Conservation (phyloP, 1,140 invertebrate genomes). For the Dendrolimus punctatus region DNA sequence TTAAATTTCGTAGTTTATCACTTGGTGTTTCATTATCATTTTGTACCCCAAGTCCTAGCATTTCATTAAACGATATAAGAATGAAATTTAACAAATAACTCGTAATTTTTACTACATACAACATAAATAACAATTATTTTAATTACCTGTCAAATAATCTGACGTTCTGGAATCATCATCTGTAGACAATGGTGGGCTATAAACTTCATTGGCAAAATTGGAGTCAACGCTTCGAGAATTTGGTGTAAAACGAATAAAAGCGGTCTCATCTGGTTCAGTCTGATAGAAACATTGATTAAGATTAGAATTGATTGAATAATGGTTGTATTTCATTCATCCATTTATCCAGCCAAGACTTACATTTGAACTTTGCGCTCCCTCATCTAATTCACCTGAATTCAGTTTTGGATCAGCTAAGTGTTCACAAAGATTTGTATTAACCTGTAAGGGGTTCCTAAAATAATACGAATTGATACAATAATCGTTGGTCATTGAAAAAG, state of each 20-base stretch:
- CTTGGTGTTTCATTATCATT: conserved; percentile 35
- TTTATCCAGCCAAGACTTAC: conserved; percentile 21
- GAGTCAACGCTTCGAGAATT: conserved; percentile 77
- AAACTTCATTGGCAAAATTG: conserved; percentile 84
- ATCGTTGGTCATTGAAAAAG: no score
- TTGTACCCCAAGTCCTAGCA: conserved; percentile 6
- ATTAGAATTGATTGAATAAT: not conserved
- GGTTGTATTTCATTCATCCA: not conserved
- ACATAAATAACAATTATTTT: not conserved
- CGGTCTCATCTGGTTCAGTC: conserved; percentile 77
- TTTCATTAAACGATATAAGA: conserved; percentile 3
- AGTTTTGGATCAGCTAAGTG: conserved; percentile 55
- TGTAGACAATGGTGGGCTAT: conserved; percentile 75
- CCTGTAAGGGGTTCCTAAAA: conserved; percentile 40
- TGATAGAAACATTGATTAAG: conserved; percentile 21
- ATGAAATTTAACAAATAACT: conserved; percentile 2
- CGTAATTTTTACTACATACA: not conserved
- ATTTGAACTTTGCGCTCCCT: conserved; percentile 25
- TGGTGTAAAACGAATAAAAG: conserved; percentile 85
- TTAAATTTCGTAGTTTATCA: conserved; percentile 52
- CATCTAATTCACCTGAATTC: conserved; percentile 21
- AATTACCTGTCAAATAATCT: not conserved
- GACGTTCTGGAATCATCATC: conserved; percentile 32
- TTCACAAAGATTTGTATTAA: conserved; percentile 56
- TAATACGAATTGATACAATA: conserved; percentile 1